Evolutionary conservation across 1,140 invertebrate genomes (phyloP), one percentile per base, ranked within the genome.

Genomic region (Eufriesea mexicana): DNA sequence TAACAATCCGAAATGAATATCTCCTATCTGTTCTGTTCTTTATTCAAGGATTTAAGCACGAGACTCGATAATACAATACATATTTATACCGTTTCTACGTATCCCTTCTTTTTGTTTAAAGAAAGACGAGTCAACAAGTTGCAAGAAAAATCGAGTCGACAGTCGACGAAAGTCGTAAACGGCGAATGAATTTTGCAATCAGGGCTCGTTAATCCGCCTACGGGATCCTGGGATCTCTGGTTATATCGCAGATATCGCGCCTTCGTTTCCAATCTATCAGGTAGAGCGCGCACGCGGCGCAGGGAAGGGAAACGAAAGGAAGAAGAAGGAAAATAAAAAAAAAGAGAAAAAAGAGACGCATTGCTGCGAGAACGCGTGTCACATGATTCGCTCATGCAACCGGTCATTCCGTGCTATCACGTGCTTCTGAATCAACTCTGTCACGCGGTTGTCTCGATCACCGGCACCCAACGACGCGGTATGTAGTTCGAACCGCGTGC

Each of bases 391-490:
- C 78, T 73, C 57, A 25, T 54, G 70, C 57, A 80, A 80, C 78
- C 70, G 78, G 78, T 73, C 57, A 80, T 62, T 59, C 78, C 14
- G 57, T 45, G 47, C 25, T 10, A 49, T 80, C 78, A 80, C 70
- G 70, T 80, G 78, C 78, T 80, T 62, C 78, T 80, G 78, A 73
- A 73, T 80, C 70, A 72, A 80, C 70, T 49, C 10, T 62, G 49
- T 80, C 70, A 80, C 70, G 79, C 47, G 78, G 78, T 54, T 62
- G 35, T 14, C 55, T 20, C 49, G 70, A 72, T 59, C 16, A 18
- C 16, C n/a, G 54, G 0, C 54, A 28, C 54, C 28, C 23, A 42
- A 73, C 51, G 12, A 12, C 28, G 20, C 20, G 71, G n/a, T 71
- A 72, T 5, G 1, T 72, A 55, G 70, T 16, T 16, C 28, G 23